Conservation (phyloP, 2,888 invertebrate genomes). For the Stratiomys singularior region DNA sequence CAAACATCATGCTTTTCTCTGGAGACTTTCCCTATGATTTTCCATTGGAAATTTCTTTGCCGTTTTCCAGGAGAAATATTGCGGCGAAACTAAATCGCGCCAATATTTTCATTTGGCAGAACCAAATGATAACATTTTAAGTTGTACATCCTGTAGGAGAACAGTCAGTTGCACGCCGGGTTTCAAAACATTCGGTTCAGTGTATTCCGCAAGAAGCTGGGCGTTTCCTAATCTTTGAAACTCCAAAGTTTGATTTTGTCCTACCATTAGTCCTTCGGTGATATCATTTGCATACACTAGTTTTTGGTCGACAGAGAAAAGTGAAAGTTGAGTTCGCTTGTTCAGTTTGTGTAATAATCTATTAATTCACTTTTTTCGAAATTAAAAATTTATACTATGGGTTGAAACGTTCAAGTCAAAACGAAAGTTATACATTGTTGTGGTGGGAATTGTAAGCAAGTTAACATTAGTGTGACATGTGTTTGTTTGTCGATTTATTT, state of each 20-base stretch:
- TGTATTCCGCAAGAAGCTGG: too few relatives aligned
- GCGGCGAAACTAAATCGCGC: slow-evolving; percentile 15
- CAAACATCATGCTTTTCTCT: not conserved
- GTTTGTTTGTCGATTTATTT: not conserved
- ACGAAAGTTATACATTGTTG: not conserved
- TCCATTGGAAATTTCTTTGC: not conserved
- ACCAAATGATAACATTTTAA: not conserved
- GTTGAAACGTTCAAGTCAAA: too few relatives aligned
- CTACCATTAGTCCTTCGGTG: too few relatives aligned
- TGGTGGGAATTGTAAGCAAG: not conserved
- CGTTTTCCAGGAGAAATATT: not conserved
- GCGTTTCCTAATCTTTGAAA: too few relatives aligned
- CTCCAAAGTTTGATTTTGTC: too few relatives aligned
- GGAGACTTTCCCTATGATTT: not conserved
- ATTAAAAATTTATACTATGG: too few relatives aligned
- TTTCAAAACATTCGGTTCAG: not conserved
- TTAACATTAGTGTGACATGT: not conserved
- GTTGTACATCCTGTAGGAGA: not conserved
- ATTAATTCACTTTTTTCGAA: too few relatives aligned
- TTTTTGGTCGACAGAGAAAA: too few relatives aligned
- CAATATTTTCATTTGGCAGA: not conserved
- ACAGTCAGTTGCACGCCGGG: not conserved
- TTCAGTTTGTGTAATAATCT: too few relatives aligned
- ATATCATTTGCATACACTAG: too few relatives aligned
- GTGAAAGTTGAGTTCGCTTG: too few relatives aligned